Conservation (phyloP, 2,113 vertebrate genomes). For the Pelmatolapia mariae region DNA sequence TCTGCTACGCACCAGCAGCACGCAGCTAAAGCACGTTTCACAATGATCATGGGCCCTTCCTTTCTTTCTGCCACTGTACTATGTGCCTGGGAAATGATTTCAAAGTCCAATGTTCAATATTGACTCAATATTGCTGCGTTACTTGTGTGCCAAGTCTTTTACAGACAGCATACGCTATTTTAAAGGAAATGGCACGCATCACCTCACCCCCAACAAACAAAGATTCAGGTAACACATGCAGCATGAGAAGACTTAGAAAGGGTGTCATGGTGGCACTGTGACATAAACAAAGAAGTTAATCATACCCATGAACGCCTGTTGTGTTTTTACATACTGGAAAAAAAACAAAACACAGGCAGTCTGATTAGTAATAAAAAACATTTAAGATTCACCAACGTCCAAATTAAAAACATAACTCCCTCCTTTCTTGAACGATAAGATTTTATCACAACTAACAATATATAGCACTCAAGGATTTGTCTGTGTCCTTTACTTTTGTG, state of each 20-base stretch:
- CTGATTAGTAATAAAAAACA: background rate
- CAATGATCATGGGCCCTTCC: background rate
- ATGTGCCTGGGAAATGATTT: constrained; percentile 9
- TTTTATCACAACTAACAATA: background rate
- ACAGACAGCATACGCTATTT: background rate
- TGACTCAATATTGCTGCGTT: constrained; percentile 22
- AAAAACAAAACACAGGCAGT: background rate
- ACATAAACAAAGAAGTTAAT: background rate
- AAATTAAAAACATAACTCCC: background rate
- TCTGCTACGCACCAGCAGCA: background rate
- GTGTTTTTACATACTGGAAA: background rate
- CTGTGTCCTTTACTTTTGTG: background rate
- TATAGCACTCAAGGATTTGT: background rate
- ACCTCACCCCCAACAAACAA: background rate
- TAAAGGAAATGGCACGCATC: background rate
- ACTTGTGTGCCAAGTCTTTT: background rate
- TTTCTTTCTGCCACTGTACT: background rate
- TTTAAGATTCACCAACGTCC: background rate
- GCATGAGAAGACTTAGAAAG: background rate
- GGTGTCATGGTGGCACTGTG: background rate
- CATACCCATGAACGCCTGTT: background rate
- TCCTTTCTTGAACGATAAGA: background rate
- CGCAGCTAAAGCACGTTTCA: background rate
- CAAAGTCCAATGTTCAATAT: constrained; percentile 37
- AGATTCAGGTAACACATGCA: background rate